Conservation (phyloP, 2,113 vertebrate genomes). For the Rhinolophus sinicus region DNA sequence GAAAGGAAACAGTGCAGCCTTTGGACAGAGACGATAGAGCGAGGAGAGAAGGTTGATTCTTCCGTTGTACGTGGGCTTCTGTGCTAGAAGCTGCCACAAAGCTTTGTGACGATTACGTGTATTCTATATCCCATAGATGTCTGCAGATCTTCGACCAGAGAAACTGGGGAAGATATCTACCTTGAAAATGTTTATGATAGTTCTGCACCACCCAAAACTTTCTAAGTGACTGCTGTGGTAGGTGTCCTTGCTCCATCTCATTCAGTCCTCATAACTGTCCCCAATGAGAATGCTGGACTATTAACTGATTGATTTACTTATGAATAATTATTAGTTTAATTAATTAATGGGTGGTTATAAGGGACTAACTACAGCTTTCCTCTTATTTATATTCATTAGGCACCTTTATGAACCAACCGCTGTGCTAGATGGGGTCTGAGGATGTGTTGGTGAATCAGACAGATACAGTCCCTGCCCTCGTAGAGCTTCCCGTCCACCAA, state of each 20-base stretch:
- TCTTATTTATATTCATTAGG: background rate
- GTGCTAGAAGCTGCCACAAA: background rate
- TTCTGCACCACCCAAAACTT: too few relatives aligned
- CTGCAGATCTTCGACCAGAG: background rate
- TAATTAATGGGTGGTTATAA: background rate
- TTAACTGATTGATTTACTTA: background rate
- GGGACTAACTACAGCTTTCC: background rate
- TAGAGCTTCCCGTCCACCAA: background rate
- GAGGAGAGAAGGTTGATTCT: background rate
- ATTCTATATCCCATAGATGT: accelerated
- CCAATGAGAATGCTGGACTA: background rate
- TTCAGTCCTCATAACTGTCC: background rate
- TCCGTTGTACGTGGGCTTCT: background rate
- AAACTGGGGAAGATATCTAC: background rate
- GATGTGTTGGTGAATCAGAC: accelerated
- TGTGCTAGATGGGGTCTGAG: accelerated
- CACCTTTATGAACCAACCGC: background rate
- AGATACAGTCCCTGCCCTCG: accelerated
- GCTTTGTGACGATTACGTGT: accelerated
- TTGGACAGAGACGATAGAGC: background rate
- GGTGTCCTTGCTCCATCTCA: background rate
- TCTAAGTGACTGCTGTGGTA: background rate
- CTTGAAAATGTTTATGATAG: background rate
- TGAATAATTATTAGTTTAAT: background rate
- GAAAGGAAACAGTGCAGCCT: background rate